A percentile compares a stretch with the other conserved stretches of the same genome.
Conservation (phyloP, 2,888 invertebrate species). For the Cenopis cana region DNA sequence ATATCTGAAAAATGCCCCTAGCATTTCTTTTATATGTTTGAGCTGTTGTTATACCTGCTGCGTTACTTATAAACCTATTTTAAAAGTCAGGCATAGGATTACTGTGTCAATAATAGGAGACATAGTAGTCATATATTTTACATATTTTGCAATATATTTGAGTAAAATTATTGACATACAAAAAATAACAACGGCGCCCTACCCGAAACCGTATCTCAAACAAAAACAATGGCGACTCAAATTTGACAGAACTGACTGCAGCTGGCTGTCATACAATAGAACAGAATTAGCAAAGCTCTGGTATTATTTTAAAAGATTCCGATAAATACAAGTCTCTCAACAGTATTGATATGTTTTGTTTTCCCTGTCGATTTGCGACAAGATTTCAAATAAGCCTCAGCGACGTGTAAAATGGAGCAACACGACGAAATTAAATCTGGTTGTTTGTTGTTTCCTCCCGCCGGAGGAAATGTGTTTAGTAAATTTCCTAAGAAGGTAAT, state of each 20-base stretch:
- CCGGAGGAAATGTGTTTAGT: conserved; percentile 86
- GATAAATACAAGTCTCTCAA: conserved; percentile 20
- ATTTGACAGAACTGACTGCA: conserved; percentile 35
- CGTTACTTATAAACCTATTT: background rate
- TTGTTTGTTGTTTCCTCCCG: conserved; percentile 91
- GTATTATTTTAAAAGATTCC: conserved; percentile 31
- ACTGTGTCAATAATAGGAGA: no score
- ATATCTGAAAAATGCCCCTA: background rate
- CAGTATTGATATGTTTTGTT: conserved; percentile 54
- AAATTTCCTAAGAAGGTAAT: conserved; percentile 91
- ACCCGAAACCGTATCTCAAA: conserved; percentile 15
- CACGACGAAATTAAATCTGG: conserved; percentile 91
- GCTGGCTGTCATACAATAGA: conserved; percentile 40
- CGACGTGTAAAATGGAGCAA: conserved; percentile 85
- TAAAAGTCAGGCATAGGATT: no score
- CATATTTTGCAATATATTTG: background rate
- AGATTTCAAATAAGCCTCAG: conserved; percentile 47
- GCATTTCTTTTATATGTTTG: background rate
- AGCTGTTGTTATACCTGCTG: background rate
- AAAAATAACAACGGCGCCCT: background rate
- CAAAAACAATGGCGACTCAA: conserved; percentile 34
- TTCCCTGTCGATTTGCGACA: conserved; percentile 46
- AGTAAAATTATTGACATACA: background rate
- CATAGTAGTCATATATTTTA: no score
- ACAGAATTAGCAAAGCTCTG: conserved; percentile 16